These are phyloP conservation scores for Gymnocephalus cernua DNA, from an alignment of 2,113 vertebrate genomes.

Conservation along the genomic window DNA sequence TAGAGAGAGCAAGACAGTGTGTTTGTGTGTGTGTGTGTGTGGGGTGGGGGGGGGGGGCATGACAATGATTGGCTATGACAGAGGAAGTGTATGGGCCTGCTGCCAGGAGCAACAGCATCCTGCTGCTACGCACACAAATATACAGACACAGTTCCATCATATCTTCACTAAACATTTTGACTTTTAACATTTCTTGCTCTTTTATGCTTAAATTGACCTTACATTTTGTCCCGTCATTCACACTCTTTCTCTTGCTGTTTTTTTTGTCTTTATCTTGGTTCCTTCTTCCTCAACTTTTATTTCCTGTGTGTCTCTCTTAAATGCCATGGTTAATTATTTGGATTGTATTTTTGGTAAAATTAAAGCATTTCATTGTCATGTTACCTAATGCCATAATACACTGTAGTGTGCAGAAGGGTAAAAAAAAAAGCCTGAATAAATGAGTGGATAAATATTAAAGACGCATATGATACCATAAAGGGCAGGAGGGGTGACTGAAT, in stretches of 20 bases:
- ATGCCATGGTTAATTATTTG: background rate
- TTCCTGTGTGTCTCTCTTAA: background rate
- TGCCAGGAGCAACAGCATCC: slow-evolving; percentile 59
- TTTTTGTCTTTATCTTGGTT: background rate
- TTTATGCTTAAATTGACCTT: background rate
- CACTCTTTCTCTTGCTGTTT: background rate
- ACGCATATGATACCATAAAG: slow-evolving; percentile 4
- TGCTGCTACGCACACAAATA: slow-evolving; percentile 29
- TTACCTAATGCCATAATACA: background rate
- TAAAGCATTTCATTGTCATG: background rate
- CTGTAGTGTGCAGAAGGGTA: background rate
- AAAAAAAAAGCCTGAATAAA: slow-evolving; percentile 5
- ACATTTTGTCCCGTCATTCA: background rate
- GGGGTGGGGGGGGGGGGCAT: slow-evolving; percentile 29
- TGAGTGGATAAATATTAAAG: background rate
- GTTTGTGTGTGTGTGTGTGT: slow-evolving; percentile 20
- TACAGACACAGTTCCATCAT: slow-evolving; percentile 10
- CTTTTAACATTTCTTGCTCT: slow-evolving; percentile 8
- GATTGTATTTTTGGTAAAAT: background rate
- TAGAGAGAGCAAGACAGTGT: slow-evolving; percentile 40
- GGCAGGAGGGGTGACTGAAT: background rate
- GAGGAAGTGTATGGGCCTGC: slow-evolving; percentile 58
- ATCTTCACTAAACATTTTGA: slow-evolving; percentile 22
- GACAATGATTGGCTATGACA: slow-evolving; percentile 76
- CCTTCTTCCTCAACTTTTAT: background rate